A percentile compares a stretch with the other conserved stretches of the same genome.
These are phyloP conservation scores for Scaeva pyrastri DNA, from an alignment of 2,888 invertebrate species.

Conservation along the genomic window DNA sequence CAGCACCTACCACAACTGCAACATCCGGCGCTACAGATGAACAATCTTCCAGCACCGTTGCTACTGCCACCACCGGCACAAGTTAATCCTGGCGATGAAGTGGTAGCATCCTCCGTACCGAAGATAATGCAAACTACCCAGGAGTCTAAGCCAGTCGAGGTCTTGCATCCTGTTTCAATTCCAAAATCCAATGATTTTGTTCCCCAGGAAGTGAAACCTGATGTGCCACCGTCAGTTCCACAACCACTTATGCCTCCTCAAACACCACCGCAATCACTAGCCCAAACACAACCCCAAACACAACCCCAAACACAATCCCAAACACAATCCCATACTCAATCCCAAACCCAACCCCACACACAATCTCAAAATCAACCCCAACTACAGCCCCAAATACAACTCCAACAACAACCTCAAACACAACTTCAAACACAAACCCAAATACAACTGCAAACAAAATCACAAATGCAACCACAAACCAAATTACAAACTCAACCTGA, in stretches of 20 bases:
- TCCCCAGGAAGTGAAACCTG: conserved; percentile 34
- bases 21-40: conserved; percentile 75
- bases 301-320: conserved; percentile 39
- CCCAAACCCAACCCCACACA: neutral
- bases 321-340: neutral
- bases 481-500: neutral
- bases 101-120: conserved; percentile 13
- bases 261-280: conserved; percentile 34
- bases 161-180: conserved; percentile 11
- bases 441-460: conserved; percentile 35
- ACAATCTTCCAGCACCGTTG: conserved; percentile 78
- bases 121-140: conserved; percentile 25
- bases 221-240: conserved; percentile 23
- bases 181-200: conserved; percentile 10
- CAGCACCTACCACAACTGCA: conserved; percentile 49
- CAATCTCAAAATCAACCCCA: conserved; percentile 33
- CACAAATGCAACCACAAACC: conserved; percentile 9
- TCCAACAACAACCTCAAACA: conserved; percentile 65
- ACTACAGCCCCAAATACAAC: conserved; percentile 53
- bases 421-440: conserved; percentile 28
- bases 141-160: conserved; percentile 1
- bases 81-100: conserved; percentile 7
- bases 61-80: conserved; percentile 77
- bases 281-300: conserved; percentile 32
- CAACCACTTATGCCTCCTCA: neutral